Evolutionary conservation across 2,797 vertebrate species (phyloP), one percentile per base, ranked within the genome.

Genomic region (Sarcophilus harrisii): DNA sequence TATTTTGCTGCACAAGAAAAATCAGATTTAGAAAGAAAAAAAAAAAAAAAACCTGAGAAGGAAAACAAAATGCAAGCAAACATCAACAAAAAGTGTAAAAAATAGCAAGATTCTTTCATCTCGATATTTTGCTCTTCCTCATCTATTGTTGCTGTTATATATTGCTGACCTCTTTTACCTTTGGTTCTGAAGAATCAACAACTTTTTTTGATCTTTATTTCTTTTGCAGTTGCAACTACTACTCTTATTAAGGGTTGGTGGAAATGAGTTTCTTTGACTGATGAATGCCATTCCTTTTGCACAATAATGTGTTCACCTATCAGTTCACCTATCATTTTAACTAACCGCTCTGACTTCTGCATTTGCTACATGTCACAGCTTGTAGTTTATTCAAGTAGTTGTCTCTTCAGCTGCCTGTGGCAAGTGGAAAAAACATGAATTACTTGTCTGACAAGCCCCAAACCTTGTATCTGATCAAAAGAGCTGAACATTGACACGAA

Each of bases 391-490:
- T 98, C 97, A 97, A 96, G 97, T 97, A 96, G 60, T 97, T 98
- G 97, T 98, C 96, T 98, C 97, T 98, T 97, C 96, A 97, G 97
- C 97, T 98, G 98, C 97, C 97, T 97, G 95, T 98, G 97, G 97
- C 97, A 97, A 97, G 97, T 97, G 96, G 97, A 52, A 90, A 97
- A 97, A 98, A 97, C 96, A 18, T 90, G 93, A 96, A 97, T 97
- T 98, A 97, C 98, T 97, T 97, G 98, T 98, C 98, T 98, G 98
- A 99, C 98, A 98, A 99, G 99, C 99, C 99, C 99, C 99, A 99
- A 99, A 98, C 99, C 98, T 99, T 98, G 98, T 99, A 99, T 99
- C 98, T 97, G 98, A 98, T 99, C 98, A 97, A 97, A 97, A 98
- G 94, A 97, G 94, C 97, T 98, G 98, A 98, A 98, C 99, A 99